phyloP scores from a whole-genome alignment of 2,113 vertebrate genomes.

The Periophthalmodon schlosseri region DNA sequence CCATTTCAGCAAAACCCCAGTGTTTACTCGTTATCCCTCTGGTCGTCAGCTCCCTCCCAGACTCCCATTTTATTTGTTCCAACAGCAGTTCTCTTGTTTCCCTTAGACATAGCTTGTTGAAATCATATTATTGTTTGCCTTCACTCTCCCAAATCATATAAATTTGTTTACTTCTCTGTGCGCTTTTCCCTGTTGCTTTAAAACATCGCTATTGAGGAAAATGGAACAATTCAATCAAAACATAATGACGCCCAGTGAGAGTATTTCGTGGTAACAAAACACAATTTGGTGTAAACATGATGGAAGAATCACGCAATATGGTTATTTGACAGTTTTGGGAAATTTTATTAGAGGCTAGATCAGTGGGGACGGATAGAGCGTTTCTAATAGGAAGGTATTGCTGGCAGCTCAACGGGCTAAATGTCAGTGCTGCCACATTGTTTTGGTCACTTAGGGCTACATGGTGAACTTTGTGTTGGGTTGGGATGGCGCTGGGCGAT shows the following conservation, averaged over 20 bases:
- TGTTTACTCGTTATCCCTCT: not conserved
- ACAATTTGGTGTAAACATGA: conserved; percentile 13
- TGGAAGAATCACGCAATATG: conserved; percentile 4
- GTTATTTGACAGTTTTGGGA: conserved; percentile 9
- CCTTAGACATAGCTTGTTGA: conserved; percentile 9
- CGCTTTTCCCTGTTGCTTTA: conserved; percentile 8
- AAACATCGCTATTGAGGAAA: conserved; percentile 13
- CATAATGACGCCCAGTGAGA: conserved; percentile 10
- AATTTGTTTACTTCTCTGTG: conserved; percentile 8
- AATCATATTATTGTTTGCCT: conserved; percentile 12
- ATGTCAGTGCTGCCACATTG: conserved; percentile 61
- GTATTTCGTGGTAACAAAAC: conserved; percentile 2
- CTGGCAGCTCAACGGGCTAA: conserved; percentile 37
- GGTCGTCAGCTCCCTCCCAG: not conserved
- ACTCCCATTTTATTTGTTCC: not conserved
- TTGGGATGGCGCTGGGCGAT: not conserved
- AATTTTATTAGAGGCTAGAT: not conserved
- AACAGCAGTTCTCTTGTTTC: not conserved
- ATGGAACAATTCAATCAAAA: conserved; percentile 12
- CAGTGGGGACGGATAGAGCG: conserved; percentile 9
- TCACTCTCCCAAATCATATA: conserved; percentile 13
- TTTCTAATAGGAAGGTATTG: conserved; percentile 6
- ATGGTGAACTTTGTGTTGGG: conserved; percentile 12
- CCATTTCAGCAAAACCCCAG: not conserved
- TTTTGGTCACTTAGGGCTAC: conserved; percentile 43